These are phyloP conservation scores for Pseudomugil tenellus DNA, from an alignment of 2,797 vertebrate genomes.

Conservation along the genomic window DNA sequence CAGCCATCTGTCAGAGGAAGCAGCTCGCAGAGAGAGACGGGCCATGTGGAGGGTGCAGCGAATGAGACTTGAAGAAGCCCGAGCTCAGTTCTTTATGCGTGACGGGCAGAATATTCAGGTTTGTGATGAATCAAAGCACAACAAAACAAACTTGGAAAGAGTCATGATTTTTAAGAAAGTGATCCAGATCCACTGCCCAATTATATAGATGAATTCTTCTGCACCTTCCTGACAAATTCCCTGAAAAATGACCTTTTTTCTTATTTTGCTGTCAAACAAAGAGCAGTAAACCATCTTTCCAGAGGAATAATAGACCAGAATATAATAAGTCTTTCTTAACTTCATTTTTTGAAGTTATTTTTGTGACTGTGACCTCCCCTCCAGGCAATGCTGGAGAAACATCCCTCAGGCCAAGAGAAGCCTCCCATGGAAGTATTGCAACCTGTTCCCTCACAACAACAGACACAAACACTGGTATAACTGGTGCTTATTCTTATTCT, in stretches of 20 bases:
- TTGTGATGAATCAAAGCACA: slow-evolving; percentile 26
- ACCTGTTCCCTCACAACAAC: slow-evolving; percentile 50
- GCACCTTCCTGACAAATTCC: background rate
- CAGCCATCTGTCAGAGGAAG: slow-evolving; percentile 92
- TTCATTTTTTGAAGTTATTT: background rate
- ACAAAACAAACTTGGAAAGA: background rate
- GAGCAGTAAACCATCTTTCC: background rate
- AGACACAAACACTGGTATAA: slow-evolving; percentile 50
- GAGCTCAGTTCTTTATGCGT: slow-evolving; percentile 85
- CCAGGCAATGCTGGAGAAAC: slow-evolving; percentile 84
- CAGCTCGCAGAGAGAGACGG: slow-evolving; percentile 88
- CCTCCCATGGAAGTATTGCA: slow-evolving; percentile 62
- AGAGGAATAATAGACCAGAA: slow-evolving; percentile 1
- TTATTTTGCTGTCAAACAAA: slow-evolving; percentile 1
- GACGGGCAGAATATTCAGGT: slow-evolving; percentile 86
- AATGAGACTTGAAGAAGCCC: slow-evolving; percentile 84
- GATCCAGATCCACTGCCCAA: background rate
- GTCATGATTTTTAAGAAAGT: background rate
- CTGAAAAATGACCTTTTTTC: background rate
- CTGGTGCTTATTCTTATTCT: background rate
- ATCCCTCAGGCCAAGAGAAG: slow-evolving; percentile 73
- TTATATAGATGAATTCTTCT: background rate
- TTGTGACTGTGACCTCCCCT: slow-evolving; percentile 24
- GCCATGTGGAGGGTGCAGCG: slow-evolving; percentile 92
- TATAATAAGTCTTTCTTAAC: background rate